Evolutionary conservation across 2,888 invertebrate species (phyloP).

Genomic region (Leptinotarsa tumamoca): DNA sequence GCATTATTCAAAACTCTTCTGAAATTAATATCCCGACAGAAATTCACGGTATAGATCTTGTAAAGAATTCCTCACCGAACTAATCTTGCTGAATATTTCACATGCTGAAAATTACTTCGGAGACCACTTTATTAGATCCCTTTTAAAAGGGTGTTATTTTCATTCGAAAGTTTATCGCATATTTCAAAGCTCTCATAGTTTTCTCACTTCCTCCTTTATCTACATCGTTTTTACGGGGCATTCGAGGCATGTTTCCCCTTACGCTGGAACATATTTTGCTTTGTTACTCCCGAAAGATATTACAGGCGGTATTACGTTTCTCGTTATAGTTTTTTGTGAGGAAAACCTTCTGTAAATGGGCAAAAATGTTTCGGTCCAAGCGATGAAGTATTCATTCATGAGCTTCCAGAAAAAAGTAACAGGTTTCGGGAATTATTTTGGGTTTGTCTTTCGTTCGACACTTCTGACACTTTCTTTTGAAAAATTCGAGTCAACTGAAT

Average conservation of each 20-base stretch:
- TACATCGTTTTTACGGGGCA: constrained; percentile 41
- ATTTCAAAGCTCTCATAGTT: constrained; percentile 15
- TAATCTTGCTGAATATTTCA: constrained; percentile 12
- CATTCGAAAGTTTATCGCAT: constrained; percentile 13
- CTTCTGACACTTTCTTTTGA: not conserved
- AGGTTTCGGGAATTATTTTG: not conserved
- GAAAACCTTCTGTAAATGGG: constrained; percentile 27
- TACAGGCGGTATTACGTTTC: constrained; percentile 40
- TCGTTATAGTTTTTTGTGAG: constrained; percentile 38
- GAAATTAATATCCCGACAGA: constrained; percentile 6
- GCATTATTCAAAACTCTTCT: constrained; percentile 11
- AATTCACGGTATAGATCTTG: constrained; percentile 16
- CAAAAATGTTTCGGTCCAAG: constrained; percentile 26
- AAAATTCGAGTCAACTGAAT: too few relatives aligned
- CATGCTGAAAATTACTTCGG: constrained; percentile 12
- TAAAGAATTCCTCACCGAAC: constrained; percentile 9
- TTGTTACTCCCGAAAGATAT: constrained; percentile 44
- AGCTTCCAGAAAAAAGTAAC: not conserved
- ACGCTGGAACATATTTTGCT: constrained; percentile 30
- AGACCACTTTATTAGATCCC: constrained; percentile 19
- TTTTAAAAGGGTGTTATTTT: constrained; percentile 17
- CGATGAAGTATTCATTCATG: constrained; percentile 5
- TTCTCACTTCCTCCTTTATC: constrained; percentile 24
- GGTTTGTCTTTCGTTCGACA: not conserved
- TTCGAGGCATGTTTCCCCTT: constrained; percentile 35